These are phyloP conservation scores for Xanthorhoe spadicearia DNA, from an alignment of 2,888 invertebrate genomes.

Conservation along the genomic window DNA sequence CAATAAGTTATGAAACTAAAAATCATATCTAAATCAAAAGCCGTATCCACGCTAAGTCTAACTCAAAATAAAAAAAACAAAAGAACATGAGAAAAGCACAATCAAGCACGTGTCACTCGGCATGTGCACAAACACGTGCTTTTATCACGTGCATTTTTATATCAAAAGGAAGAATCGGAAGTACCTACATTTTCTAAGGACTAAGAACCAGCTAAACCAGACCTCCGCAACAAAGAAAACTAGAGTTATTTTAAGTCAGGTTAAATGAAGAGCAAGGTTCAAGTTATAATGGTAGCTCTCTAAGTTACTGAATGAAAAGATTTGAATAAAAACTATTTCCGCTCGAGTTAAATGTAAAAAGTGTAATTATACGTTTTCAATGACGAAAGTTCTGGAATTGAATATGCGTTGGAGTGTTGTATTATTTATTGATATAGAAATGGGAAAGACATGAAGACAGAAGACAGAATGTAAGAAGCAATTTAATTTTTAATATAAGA, in stretches of 20 bases:
- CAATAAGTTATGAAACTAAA: too few relatives aligned
- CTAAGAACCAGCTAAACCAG: conserved; percentile 31
- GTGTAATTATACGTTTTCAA: conserved; percentile 16
- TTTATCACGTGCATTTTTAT: conserved; percentile 31
- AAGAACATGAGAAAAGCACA: conserved; percentile 52
- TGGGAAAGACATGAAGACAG: too few relatives aligned
- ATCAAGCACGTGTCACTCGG: conserved; percentile 57
- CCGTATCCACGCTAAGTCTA: conserved; percentile 25
- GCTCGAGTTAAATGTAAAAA: conserved; percentile 17
- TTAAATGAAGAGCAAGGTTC: conserved; percentile 6
- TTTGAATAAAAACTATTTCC: conserved; percentile 31
- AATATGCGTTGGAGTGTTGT: neutral
- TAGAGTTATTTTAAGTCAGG: neutral
- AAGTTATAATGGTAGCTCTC: conserved; percentile 24
- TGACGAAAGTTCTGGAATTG: neutral
- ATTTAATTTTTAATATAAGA: too few relatives aligned
- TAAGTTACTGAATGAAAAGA: conserved; percentile 36
- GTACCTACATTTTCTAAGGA: conserved; percentile 44
- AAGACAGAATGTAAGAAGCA: too few relatives aligned
- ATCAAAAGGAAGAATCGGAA: conserved; percentile 62
- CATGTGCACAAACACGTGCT: conserved; percentile 47
- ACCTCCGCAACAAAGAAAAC: conserved; percentile 24
- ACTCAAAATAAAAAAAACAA: conserved; percentile 39
- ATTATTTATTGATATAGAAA: too few relatives aligned
- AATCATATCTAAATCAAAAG: too few relatives aligned